Evolutionary conservation across 1,140 invertebrate species (phyloP), one percentile per base, ranked within the genome.

Genomic region (Chymomyza costata): DNA sequence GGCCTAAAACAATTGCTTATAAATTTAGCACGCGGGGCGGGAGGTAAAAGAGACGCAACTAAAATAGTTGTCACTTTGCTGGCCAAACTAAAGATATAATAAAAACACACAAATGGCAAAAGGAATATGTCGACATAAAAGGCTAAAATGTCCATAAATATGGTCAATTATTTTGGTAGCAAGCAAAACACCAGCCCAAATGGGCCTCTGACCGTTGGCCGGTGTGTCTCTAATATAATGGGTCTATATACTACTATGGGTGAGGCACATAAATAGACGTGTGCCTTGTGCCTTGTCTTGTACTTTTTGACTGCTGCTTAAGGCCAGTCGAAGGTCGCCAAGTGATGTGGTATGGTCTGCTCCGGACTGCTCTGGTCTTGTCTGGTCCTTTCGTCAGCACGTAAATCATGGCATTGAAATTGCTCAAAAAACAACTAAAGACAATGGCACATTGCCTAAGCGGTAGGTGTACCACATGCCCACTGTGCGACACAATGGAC

Each of bases 141-240:
- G 74, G 65, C 68, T 74, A 65, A 69, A 81, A 81, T 81, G 63
- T 61, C 61, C 74, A 80, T 81, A 80, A 80, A 81, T 80, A 82
- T 69, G 61, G 61, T 19, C 74, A 81, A 80, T 81, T 80, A 81
- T 76, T 65, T 74, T 63, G 49, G 52, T 47, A 58, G 56, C 57
- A 62, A 45, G 48, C 16, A 40, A 66, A 67, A 63, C 45, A 62
- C 43, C 37, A 38, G 19, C 37, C 25, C 34, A 21, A 48, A 28
- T 25, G 28, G 17, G 28, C 5, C 6, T 5, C 6, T 38, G 15
- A 38, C 5, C 21, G 8, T 5, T 5, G 21, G 21, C 21, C 21
- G 8, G 21, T 25, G 21, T 25, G 3, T 16, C 38, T 28, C 13
- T 11, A 47, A 14, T 19, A 25, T 35, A 31, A 3, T 28, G 15